Evolutionary conservation across 2,797 vertebrate genomes (phyloP).

Genomic region (Phrynocephalus guinanensis): DNA sequence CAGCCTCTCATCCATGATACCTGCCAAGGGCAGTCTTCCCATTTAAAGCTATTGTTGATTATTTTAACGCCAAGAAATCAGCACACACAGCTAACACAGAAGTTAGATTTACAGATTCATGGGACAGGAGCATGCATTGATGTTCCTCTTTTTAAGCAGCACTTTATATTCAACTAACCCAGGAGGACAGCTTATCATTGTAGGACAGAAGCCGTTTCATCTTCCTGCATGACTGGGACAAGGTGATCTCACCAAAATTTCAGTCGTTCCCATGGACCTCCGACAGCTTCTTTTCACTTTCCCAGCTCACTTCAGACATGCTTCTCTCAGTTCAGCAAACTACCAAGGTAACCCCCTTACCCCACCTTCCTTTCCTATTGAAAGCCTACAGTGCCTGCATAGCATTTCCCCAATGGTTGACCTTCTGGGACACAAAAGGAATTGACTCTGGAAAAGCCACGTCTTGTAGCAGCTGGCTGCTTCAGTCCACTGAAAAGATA

Average conservation of each 20-base stretch:
- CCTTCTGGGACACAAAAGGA: slow-evolving; percentile 10
- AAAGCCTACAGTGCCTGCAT: not conserved
- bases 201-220: not conserved
- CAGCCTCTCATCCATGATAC: not conserved
- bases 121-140: not conserved
- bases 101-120: not conserved
- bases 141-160: not conserved
- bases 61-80: not conserved
- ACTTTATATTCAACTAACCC: slow-evolving; percentile 9
- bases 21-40: not conserved
- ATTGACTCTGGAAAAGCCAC: not conserved
- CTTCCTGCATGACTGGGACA: not conserved
- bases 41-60: not conserved
- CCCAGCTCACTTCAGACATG: slow-evolving; percentile 15
- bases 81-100: not conserved
- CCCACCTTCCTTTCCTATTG: not conserved
- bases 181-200: not conserved
- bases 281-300: slow-evolving; percentile 8
- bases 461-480: not conserved
- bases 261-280: not conserved
- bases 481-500: not conserved
- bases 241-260: slow-evolving; percentile 8
- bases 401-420: slow-evolving; percentile 8
- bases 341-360: slow-evolving; percentile 9
- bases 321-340: not conserved